phyloP scores from a whole-genome alignment of 2,113 vertebrate species.

The Seriola rivoliana region DNA sequence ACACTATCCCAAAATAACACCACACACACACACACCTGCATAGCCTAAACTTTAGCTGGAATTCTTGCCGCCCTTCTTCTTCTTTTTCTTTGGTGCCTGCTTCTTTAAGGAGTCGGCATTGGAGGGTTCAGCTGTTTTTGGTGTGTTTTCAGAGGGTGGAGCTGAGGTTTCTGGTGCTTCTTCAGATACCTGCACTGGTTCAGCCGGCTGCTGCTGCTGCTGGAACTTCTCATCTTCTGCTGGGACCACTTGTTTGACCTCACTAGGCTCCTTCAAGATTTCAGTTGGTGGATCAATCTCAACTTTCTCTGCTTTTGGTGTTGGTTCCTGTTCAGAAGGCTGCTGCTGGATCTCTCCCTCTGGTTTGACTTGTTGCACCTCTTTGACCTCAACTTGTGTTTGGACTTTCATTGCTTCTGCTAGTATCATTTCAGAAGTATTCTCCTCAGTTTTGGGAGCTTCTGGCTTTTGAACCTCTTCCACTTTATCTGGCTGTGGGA shows the following conservation, averaged over 20 bases:
- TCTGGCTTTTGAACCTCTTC: constrained; percentile 26
- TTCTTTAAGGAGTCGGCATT: constrained; percentile 39
- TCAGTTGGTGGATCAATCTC: background rate
- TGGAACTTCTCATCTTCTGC: background rate
- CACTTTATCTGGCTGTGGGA: background rate
- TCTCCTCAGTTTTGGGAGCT: constrained; percentile 6
- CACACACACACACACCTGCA: constrained; percentile 11
- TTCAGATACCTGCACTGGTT: constrained; percentile 6
- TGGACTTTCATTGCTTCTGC: constrained; percentile 24
- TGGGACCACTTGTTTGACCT: constrained; percentile 19
- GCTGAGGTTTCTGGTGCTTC: background rate
- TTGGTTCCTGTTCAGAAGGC: background rate
- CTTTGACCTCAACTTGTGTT: constrained; percentile 1
- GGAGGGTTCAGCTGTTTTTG: constrained; percentile 3
- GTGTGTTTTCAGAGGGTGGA: background rate
- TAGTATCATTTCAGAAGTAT: background rate
- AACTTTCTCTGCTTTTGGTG: constrained; percentile 11
- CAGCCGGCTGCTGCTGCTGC: background rate
- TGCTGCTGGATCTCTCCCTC: background rate
- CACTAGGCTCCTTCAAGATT: background rate
- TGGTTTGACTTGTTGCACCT: constrained; percentile 6
- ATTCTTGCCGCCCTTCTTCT: constrained; percentile 70
- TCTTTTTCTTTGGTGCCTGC: constrained; percentile 74
- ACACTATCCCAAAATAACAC: background rate
- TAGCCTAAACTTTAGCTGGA: constrained; percentile 44